These are phyloP conservation scores for Isaurus tuberculatus DNA, from an alignment of 92 coral and sea anemone species.

Conservation along the genomic window DNA sequence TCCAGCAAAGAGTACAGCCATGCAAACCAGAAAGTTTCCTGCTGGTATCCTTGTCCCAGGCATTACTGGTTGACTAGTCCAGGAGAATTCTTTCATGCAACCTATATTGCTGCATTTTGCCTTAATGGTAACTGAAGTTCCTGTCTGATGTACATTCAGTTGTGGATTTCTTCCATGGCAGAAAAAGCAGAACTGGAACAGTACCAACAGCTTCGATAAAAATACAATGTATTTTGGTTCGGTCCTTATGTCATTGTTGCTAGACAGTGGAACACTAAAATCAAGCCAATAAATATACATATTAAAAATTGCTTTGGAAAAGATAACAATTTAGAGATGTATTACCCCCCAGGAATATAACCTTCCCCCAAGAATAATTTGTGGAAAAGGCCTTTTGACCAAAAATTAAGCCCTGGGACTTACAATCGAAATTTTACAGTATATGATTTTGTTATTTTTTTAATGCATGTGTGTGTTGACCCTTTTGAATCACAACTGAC, in stretches of 20 bases:
- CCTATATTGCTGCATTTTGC: conserved; percentile 33
- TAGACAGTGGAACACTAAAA: conserved; percentile 26
- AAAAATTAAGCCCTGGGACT: neutral
- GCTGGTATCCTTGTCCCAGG: conserved; percentile 55
- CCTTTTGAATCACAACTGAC: conserved; percentile 2
- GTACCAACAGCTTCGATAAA: conserved; percentile 31
- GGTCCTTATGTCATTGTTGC: conserved; percentile 9
- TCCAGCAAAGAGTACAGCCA: conserved; percentile 62
- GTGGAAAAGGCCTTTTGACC: neutral
- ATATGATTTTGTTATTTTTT: neutral
- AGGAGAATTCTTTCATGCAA: conserved; percentile 31
- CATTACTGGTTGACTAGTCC: conserved; percentile 49
- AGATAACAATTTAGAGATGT: neutral
- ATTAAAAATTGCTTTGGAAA: neutral
- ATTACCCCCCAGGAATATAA: no score
- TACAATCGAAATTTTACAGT: neutral
- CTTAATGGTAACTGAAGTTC: conserved; percentile 39
- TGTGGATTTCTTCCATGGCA: conserved; percentile 37
- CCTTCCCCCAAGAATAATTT: neutral
- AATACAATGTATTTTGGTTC: conserved; percentile 26
- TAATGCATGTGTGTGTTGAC: conserved; percentile 7
- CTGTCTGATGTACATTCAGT: conserved; percentile 33
- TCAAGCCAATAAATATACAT: conserved; percentile 4
- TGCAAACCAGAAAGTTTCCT: conserved; percentile 54
- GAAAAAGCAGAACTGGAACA: conserved; percentile 50